Evolutionary conservation across 2,888 invertebrate species (phyloP), one percentile per base, ranked within the genome.

Genomic region (Nemoura dubitans): DNA sequence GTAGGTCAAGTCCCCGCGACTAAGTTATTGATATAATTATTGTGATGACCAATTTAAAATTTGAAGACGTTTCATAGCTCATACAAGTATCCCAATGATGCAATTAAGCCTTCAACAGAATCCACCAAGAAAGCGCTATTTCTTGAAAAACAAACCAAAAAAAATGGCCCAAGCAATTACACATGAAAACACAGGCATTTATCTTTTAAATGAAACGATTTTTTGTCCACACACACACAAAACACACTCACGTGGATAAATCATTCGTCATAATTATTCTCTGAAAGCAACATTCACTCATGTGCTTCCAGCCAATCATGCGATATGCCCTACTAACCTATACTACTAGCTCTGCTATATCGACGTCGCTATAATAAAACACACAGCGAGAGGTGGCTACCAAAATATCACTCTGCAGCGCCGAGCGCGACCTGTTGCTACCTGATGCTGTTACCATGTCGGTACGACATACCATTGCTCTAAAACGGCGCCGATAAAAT

Each of bases 231-330:
- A 59, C 21, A 78, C 28, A 78, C 28, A n/a, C 28, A 78, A 78
- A 27, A 78, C 27, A 28, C 78, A 26, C 36, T 36, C 36, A 36
- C 36, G 36, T 78, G 28, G 27, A 78, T 78, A 27, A 78, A 78
- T 78, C 78, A 78, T 78, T 78, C 78, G 78, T 78, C 78, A 78
- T 78, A 78, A 78, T 78, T 78, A 78, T 78, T 78, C 78, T 78
- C 78, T 78, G 26, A 59, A 28, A 78, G 78, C 78, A 78, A 78
- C 78, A 78, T 78, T 78, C 78, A 78, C 78, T 78, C 78, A 78
- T 27, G 26, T 5, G 76, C 25, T 16, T 5, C 10, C 3, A 78
- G 25, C 78, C 78, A 78, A 78, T 78, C 27, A 78, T 10, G 28
- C 78, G 26, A 28, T 78, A 16, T 78, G 78, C 27, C 78, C 78